phyloP scores from a whole-genome alignment of 2,797 vertebrate species.

The Sphaeramia orbicularis region DNA sequence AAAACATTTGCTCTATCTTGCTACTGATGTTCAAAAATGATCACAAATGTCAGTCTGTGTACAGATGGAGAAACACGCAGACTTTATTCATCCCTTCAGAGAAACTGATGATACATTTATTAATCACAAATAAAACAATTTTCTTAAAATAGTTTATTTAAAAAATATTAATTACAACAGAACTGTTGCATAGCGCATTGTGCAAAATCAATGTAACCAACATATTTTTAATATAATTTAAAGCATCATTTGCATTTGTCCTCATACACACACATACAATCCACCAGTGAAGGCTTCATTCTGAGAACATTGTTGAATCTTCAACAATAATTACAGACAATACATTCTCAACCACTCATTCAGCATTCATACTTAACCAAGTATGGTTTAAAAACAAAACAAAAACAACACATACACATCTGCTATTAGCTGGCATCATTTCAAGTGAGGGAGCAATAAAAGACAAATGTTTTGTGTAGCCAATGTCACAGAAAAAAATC shows the following conservation, averaged over 20 bases:
- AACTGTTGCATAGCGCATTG: conserved; percentile 9
- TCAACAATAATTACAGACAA: neutral
- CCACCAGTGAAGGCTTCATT: conserved; percentile 54
- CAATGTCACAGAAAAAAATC: neutral
- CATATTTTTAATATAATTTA: conserved; percentile 7
- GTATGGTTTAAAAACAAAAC: conserved; percentile 2
- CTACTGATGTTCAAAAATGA: too few species aligned
- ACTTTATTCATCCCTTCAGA: too few species aligned
- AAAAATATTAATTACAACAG: conserved; percentile 9
- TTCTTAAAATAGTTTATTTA: conserved; percentile 27
- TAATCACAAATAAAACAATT: neutral
- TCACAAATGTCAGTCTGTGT: too few species aligned
- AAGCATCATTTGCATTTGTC: neutral
- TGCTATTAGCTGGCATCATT: conserved; percentile 26
- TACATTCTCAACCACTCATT: neutral
- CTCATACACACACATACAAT: conserved; percentile 17
- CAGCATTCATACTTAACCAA: conserved; percentile 1
- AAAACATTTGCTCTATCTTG: too few species aligned
- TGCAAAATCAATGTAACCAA: conserved; percentile 32
- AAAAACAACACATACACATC: neutral
- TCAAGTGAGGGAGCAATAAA: neutral
- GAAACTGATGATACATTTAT: neutral
- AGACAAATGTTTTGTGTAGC: neutral
- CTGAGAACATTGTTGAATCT: neutral
- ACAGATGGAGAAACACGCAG: too few species aligned